A percentile compares a stretch with the other conserved stretches of the same genome.
phyloP scores from a whole-genome alignment of 2,113 vertebrate species.

The Muntiacus reevesi region DNA sequence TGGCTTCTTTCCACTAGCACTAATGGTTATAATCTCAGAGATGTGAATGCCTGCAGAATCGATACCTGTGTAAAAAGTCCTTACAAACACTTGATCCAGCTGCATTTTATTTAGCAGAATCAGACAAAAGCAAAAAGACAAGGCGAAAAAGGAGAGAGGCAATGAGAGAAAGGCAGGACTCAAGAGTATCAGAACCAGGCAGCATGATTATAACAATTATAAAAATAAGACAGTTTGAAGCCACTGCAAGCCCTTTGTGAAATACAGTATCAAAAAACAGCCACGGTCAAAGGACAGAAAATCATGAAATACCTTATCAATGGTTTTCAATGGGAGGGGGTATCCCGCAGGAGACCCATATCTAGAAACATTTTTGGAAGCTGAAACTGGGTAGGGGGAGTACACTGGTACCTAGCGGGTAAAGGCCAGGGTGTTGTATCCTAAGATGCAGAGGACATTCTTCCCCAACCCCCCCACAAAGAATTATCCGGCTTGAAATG shows the following conservation, averaged over 20 bases:
- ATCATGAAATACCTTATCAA: constrained; percentile 28
- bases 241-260: not conserved
- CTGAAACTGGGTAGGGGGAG: not conserved
- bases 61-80: constrained; percentile 54
- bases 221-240: not conserved
- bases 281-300: constrained; percentile 27
- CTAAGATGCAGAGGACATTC: not conserved
- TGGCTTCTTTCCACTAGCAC: constrained; percentile 64
- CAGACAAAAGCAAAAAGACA: constrained; percentile 43
- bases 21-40: constrained; percentile 54
- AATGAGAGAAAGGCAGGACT: not conserved
- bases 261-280: not conserved
- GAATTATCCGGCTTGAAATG: not conserved
- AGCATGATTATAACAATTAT: not conserved
- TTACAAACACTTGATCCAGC: constrained; percentile 7
- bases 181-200: not conserved
- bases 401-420: not conserved
- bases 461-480: not conserved
- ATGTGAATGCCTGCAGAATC: constrained; percentile 43
- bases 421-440: not conserved
- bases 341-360: not conserved
- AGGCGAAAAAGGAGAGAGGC: not conserved
- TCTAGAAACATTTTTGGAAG: not conserved
- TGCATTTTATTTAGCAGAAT: constrained; percentile 18
- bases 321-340: not conserved